Conservation (phyloP, 2,113 vertebrate genomes). For the Brachyhypopomus occidentalis region DNA sequence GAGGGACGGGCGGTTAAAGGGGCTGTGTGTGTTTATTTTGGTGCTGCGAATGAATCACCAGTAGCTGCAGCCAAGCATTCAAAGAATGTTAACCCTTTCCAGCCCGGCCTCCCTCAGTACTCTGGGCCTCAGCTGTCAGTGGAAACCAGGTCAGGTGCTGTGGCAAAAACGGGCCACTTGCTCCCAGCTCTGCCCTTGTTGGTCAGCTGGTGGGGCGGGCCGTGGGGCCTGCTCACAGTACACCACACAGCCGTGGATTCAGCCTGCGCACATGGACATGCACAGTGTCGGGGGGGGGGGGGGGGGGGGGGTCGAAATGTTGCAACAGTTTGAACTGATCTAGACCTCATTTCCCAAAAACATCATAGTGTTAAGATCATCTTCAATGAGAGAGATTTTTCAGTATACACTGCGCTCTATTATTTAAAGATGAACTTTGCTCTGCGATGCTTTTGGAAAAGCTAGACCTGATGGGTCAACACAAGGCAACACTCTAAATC, state of each 20-base stretch:
- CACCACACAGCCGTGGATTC: too few relatives aligned
- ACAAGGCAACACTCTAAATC: not conserved
- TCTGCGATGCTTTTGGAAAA: too few relatives aligned
- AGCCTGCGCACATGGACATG: not conserved
- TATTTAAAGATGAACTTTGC: too few relatives aligned
- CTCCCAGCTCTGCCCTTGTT: not conserved
- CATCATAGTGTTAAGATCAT: too few relatives aligned
- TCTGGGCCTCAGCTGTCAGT: not conserved
- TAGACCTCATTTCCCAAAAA: too few relatives aligned
- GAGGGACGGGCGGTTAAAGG: conserved; percentile 32
- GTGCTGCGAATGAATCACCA: conserved; percentile 49
- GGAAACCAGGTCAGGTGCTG: not conserved
- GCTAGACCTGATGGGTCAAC: not conserved
- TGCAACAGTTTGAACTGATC: conserved; percentile 12
- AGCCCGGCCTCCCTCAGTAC: not conserved
- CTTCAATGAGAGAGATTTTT: too few relatives aligned
- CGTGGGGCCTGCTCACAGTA: too few relatives aligned
- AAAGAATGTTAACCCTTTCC: conserved; percentile 40
- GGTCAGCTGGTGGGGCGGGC: too few relatives aligned
- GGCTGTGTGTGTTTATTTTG: conserved; percentile 49
- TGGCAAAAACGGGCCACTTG: not conserved
- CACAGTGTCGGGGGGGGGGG: not conserved
- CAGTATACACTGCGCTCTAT: too few relatives aligned
- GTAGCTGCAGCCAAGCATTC: conserved; percentile 40
- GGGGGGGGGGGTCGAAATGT: not conserved